Base-by-base conservation (phyloP, 2,888 invertebrate species). In the Eupelmus urozonus region DNA sequence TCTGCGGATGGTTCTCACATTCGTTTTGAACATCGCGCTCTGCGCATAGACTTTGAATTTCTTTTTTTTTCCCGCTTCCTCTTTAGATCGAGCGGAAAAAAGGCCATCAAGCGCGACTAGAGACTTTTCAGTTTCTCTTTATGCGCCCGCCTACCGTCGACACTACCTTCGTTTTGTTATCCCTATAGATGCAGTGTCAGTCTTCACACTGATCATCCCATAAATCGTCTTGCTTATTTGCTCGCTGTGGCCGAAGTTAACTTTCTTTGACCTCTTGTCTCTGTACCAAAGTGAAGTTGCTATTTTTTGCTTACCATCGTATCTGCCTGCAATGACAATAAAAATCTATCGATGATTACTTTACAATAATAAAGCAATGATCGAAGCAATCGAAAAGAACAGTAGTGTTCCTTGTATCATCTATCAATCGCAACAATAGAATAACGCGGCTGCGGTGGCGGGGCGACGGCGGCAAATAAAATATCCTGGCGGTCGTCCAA, bases 171-270 rank as follows among this genome's bases (percentile, higher is more conserved):
- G 34, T 20, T 63, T 72, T 72, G 7, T 11, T 3, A 34, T 5
- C 3, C 2, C 62, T 23, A 45, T 34, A 53, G 25, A 27, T 65
- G 45, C 80, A 82, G 18, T 9, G 34, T 34, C 9, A 34, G 34
- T 3, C 34, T 5, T 9, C 3, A 81, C 84, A 82, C 84, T 85
- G 85, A 85, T 87, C 84, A 87, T 87, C 87, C 85, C 85, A 86
- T 86, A 87, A 86, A 88, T 87, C 82, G 20, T 16, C 34, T 1
- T 45, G n/a, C n/a, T n/a, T n/a, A n/a, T n/a, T n/a, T n/a, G n/a
- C 3, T 29, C 45, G 51, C 25, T 18, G 27, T 34, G 34, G 5
- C 34, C 34, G 34, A 34, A 34, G 34, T 34, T 9, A 9, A 34
- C 5, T 34, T 34, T 9, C 34, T n/a, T n/a, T n/a, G n/a, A 9